phyloP scores from a whole-genome alignment of 2,797 vertebrate species.

The Ibycter americanus region DNA sequence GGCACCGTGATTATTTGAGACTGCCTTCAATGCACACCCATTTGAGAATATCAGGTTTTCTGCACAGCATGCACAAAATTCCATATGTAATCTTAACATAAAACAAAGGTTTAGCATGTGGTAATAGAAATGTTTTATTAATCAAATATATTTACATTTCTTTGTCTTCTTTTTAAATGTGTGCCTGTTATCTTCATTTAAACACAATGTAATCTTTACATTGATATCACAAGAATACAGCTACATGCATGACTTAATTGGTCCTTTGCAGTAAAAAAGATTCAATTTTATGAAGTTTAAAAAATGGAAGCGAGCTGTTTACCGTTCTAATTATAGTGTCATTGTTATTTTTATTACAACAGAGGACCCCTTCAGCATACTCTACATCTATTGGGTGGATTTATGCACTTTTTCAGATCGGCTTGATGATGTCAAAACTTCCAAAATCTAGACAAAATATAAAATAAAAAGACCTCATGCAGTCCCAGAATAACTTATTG shows the following conservation, averaged over 20 bases:
- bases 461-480: background rate
- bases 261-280: constrained; percentile 63
- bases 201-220: constrained; percentile 59
- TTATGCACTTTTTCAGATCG: background rate
- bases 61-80: background rate
- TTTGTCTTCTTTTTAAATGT: constrained; percentile 53
- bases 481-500: background rate
- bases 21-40: rapidly evolving
- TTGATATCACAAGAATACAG: constrained; percentile 63
- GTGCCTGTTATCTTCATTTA: constrained; percentile 64
- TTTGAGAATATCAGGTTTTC: background rate
- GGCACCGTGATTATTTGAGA: background rate
- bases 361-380: background rate
- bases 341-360: constrained; percentile 18
- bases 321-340: constrained; percentile 12
- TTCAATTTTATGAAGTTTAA: constrained; percentile 11
- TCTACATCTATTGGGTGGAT: background rate
- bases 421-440: background rate
- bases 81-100: background rate
- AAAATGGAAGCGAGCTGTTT: constrained; percentile 51
- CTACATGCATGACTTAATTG: constrained; percentile 67
- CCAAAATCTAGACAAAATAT: background rate
- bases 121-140: constrained; percentile 75
- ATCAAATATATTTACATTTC: constrained; percentile 75
- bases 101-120: background rate